Percentiles rank a stretch among this genome's conserved stretches.
phyloP scores from a whole-genome alignment of 2,797 vertebrate genomes.

The Aplochiton taeniatus region DNA sequence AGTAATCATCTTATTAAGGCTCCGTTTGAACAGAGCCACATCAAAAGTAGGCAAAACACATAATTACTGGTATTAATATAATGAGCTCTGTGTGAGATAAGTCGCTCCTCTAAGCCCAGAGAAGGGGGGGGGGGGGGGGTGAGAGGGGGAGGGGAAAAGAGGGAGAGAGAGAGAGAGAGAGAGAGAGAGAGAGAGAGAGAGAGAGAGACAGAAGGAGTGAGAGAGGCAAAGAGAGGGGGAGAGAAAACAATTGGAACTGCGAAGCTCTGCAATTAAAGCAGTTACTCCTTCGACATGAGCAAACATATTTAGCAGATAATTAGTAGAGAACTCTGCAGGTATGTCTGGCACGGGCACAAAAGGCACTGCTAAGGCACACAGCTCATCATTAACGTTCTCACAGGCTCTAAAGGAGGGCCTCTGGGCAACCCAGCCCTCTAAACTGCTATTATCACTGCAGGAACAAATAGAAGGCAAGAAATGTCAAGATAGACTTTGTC shows the following conservation, averaged over 20 bases:
- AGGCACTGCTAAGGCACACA: slow-evolving; percentile 75
- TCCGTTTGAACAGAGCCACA: slow-evolving; percentile 75
- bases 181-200: no score
- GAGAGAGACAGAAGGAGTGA: slow-evolving; percentile 16
- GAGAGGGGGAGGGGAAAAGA: slow-evolving; percentile 13
- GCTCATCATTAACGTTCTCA: slow-evolving; percentile 8
- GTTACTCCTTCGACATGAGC: slow-evolving; percentile 82
- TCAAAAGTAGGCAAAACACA: slow-evolving; percentile 84
- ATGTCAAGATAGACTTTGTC: slow-evolving; percentile 18
- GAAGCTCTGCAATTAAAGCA: slow-evolving; percentile 80
- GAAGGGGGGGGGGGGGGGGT: slow-evolving; percentile 7
- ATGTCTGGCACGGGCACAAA: slow-evolving; percentile 81
- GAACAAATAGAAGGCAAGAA: background rate
- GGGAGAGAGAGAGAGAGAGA: slow-evolving; percentile 50
- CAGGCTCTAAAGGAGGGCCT: slow-evolving; percentile 48
- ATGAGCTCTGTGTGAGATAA: slow-evolving; percentile 85
- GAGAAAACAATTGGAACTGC: slow-evolving; percentile 64
- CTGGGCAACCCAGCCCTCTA: slow-evolving; percentile 53
- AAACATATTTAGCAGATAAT: slow-evolving; percentile 90
- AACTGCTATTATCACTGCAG: slow-evolving; percentile 46
- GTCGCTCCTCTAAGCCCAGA: slow-evolving; percentile 75
- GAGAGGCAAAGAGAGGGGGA: no score
- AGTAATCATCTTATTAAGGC: slow-evolving; percentile 75
- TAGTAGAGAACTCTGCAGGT: slow-evolving; percentile 86
- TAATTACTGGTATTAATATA: slow-evolving; percentile 88